Percentiles rank a stretch among this genome's conserved stretches.
Evolutionary conservation across 2,888 invertebrate genomes (phyloP).

Genomic region (Orthosia gothica): DNA sequence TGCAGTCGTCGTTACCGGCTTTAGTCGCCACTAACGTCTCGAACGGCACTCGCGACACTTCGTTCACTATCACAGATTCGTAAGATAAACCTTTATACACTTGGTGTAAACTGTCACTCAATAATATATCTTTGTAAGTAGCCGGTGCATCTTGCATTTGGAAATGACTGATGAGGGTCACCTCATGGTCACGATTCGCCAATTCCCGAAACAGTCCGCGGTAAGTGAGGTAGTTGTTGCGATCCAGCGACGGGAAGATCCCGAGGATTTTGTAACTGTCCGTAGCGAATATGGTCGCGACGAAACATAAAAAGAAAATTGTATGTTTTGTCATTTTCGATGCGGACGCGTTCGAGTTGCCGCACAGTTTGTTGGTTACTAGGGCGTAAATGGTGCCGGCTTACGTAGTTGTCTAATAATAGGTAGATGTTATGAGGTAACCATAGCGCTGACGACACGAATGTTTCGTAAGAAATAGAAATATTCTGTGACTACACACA

Average conservation of each 20-base stretch:
- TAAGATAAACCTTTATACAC: constrained; percentile 86
- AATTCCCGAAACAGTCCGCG: constrained; percentile 89
- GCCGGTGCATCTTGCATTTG: constrained; percentile 85
- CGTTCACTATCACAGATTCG: constrained; percentile 88
- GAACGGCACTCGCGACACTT: constrained; percentile 88
- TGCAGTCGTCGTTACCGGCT: constrained; percentile 89
- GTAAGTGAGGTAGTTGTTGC: constrained; percentile 90
- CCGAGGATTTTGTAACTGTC: constrained; percentile 89
- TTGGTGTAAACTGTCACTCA: constrained; percentile 81
- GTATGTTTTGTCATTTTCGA: constrained; percentile 80
- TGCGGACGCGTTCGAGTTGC: constrained; percentile 82
- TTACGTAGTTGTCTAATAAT: constrained; percentile 88
- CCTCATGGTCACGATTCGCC: constrained; percentile 89
- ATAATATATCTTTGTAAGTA: constrained; percentile 90
- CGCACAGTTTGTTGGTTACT: constrained; percentile 84
- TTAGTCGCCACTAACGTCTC: constrained; percentile 88
- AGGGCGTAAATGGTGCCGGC: constrained; percentile 82
- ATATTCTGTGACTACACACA: constrained; percentile 83
- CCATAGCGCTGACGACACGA: constrained; percentile 82
- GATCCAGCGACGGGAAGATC: constrained; percentile 89
- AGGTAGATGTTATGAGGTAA: constrained; percentile 89
- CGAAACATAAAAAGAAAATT: constrained; percentile 77
- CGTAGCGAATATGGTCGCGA: constrained; percentile 78
- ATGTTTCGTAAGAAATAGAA: constrained; percentile 87
- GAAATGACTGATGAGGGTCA: constrained; percentile 90